Evolutionary conservation across 2,888 invertebrate species (phyloP).

Genomic region (Nomada ruficornis): DNA sequence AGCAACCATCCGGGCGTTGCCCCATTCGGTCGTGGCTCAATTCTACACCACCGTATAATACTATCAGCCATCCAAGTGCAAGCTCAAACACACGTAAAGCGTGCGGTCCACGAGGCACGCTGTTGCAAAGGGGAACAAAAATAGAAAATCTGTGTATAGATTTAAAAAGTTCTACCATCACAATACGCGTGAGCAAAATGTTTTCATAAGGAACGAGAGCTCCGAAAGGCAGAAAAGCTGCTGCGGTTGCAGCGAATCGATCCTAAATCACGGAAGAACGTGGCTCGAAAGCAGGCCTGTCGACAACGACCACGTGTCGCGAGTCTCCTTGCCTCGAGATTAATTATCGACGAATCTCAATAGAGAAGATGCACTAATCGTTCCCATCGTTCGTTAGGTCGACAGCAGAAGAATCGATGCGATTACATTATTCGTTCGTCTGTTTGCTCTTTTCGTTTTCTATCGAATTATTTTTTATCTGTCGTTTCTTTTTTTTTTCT

Average conservation of each 20-base stretch:
- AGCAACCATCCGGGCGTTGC: not conserved
- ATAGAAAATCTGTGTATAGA: slow-evolving; percentile 20
- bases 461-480: not conserved
- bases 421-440: slow-evolving; percentile 46
- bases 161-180: slow-evolving; percentile 2
- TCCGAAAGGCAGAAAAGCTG: slow-evolving; percentile 41
- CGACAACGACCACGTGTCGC: slow-evolving; percentile 64
- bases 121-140: slow-evolving; percentile 28
- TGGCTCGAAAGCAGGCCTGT: slow-evolving; percentile 66
- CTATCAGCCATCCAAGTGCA: slow-evolving; percentile 55
- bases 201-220: slow-evolving; percentile 10
- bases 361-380: not conserved
- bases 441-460: slow-evolving; percentile 38
- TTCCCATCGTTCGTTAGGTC: not conserved
- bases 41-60: slow-evolving; percentile 41
- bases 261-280: slow-evolving; percentile 29
- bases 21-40: not conserved
- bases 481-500: slow-evolving; percentile 35
- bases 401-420: slow-evolving; percentile 45
- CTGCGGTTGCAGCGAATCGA: slow-evolving; percentile 24
- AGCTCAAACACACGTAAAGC: slow-evolving; percentile 58
- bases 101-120: slow-evolving; percentile 46
- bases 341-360: not conserved
- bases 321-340: slow-evolving; percentile 25
- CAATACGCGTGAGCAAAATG: slow-evolving; percentile 27